Percentiles rank a stretch among this genome's conserved stretches.
Evolutionary conservation across 1,140 invertebrate species (phyloP).

Genomic region (Paralvinella palmiformis): DNA sequence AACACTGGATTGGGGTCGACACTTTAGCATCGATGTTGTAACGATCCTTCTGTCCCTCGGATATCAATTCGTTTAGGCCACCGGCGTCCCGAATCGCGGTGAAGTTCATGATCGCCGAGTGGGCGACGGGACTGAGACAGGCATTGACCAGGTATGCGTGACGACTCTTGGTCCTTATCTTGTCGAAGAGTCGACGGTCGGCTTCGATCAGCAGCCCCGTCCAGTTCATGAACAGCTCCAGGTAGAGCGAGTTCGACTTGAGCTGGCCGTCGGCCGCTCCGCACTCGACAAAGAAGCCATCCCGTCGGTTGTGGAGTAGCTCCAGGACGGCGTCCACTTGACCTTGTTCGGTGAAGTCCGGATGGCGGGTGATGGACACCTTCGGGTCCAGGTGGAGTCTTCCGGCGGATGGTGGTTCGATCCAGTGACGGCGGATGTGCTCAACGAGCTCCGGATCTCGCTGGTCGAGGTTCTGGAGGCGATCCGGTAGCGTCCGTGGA

Average conservation of each 20-base stretch:
- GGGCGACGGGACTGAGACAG: conserved; percentile 6
- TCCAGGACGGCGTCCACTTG: too few species aligned
- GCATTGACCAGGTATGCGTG: conserved; percentile 14
- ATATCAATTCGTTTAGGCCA: background rate
- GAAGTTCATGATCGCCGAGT: conserved; percentile 2
- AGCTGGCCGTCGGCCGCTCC: conserved; percentile 58
- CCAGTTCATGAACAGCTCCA: conserved; percentile 68
- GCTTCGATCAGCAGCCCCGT: conserved; percentile 68
- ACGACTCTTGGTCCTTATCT: conserved; percentile 41
- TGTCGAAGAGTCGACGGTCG: conserved; percentile 57
- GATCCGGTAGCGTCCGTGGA: too few species aligned
- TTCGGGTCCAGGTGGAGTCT: too few species aligned
- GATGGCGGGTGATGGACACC: too few species aligned
- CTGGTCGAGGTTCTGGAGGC: too few species aligned
- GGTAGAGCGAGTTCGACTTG: conserved; percentile 61
- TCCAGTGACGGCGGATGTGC: too few species aligned
- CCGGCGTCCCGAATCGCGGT: conserved; percentile 4
- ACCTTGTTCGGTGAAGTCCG: too few species aligned
- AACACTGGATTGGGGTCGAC: background rate
- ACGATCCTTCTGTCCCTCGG: background rate
- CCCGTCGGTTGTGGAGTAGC: background rate
- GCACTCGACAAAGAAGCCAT: conserved; percentile 58
- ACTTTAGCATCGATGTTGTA: background rate
- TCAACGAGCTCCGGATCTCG: too few species aligned
- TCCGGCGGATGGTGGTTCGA: too few species aligned